phyloP scores from a whole-genome alignment of 2,888 invertebrate species.

The Elysia crispata region DNA sequence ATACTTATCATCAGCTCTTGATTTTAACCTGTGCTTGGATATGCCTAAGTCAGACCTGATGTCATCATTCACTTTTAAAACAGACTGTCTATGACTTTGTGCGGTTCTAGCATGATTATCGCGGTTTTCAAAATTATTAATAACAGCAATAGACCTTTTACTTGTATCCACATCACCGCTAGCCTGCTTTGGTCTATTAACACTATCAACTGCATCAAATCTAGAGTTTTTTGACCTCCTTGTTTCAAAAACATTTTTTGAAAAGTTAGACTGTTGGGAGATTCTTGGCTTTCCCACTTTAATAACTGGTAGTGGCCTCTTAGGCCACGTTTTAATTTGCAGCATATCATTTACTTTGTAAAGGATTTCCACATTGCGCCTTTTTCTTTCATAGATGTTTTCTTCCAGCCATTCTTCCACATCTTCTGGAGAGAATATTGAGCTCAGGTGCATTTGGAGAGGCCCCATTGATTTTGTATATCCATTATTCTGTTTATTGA shows the following conservation, averaged over 20 bases:
- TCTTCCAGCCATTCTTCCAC: slow-evolving; percentile 57
- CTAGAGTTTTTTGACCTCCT: neutral
- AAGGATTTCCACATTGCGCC: slow-evolving; percentile 29
- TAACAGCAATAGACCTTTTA: too few species aligned
- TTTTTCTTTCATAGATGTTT: slow-evolving; percentile 47
- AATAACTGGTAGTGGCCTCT: slow-evolving; percentile 42
- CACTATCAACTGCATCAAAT: neutral
- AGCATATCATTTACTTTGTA: slow-evolving; percentile 45
- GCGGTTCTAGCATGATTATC: too few species aligned
- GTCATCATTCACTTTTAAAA: too few species aligned
- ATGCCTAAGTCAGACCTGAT: too few species aligned
- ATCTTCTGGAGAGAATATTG: slow-evolving; percentile 51
- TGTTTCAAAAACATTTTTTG: neutral
- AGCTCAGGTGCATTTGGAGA: slow-evolving; percentile 41
- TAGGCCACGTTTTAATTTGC: slow-evolving; percentile 42
- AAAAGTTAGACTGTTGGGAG: neutral
- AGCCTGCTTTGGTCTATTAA: neutral
- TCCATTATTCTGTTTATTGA: neutral
- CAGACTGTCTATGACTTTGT: too few species aligned
- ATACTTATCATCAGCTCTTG: too few species aligned
- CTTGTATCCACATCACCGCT: neutral
- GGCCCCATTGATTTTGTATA: slow-evolving; percentile 15
- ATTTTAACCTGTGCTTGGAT: too few species aligned
- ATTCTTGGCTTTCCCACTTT: neutral
- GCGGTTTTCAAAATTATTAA: too few species aligned